Evolutionary conservation across 64 coral and sea anemone species (phyloP).

Genomic region (Exaiptasia diaphana): DNA sequence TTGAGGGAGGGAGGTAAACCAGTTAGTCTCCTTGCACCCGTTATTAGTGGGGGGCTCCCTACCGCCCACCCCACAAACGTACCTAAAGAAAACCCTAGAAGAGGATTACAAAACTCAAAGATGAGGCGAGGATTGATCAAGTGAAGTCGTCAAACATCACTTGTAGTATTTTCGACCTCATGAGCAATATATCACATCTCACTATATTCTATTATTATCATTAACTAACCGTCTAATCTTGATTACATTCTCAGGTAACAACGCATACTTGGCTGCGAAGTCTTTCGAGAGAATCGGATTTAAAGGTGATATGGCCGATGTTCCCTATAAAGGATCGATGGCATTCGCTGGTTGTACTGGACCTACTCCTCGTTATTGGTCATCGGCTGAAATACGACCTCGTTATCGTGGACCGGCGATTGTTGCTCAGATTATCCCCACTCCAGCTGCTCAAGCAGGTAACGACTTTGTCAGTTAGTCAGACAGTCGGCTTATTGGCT

Average conservation of each 20-base stretch:
- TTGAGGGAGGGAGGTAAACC: no score
- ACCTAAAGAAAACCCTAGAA: no score
- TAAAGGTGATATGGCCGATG: conserved; percentile 54
- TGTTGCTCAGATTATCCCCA: conserved; percentile 80
- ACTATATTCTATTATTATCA: no score
- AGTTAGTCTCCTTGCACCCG: no score
- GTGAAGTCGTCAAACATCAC: no score
- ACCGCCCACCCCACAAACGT: no score
- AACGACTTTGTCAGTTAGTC: not conserved
- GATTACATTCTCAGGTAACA: conserved; percentile 61
- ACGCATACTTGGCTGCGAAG: conserved; percentile 35
- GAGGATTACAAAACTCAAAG: no score
- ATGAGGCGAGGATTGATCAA: no score
- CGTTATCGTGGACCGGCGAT: conserved; percentile 82
- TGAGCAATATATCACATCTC: no score
- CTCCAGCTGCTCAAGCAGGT: conserved; percentile 92
- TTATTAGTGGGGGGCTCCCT: no score
- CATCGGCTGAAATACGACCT: conserved; percentile 69
- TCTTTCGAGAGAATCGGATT: conserved; percentile 78
- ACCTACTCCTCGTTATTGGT: conserved; percentile 54
- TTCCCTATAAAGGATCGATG: conserved; percentile 66
- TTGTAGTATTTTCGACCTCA: no score
- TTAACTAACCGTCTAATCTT: no score
- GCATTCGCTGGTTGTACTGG: conserved; percentile 94
- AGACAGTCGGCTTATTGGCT: not conserved